Evolutionary conservation across 2,888 invertebrate genomes (phyloP), one percentile per base, ranked within the genome.

Genomic region (Amblyjoppa proteus): DNA sequence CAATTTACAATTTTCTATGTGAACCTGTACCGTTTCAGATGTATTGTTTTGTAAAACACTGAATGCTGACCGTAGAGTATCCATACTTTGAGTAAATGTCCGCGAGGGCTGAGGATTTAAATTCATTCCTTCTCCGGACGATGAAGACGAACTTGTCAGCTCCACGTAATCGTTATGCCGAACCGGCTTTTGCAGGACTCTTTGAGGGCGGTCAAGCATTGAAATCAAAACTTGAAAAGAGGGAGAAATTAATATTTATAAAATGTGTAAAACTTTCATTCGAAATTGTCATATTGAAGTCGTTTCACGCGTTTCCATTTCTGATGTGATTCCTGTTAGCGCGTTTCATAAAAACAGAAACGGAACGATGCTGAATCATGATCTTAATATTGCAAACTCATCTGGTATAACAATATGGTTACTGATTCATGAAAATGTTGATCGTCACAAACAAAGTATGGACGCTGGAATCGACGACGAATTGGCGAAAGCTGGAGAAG

Each of bases 121-220:
- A 68, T 3, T 68, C 20, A 13, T 16, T n/a, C 11, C 68, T 16
- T 68, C 68, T 41, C 41, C 41, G 20, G 68, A 68, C 11, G 68
- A 68, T 31, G 31, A 31, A 31, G 31, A 31, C n/a, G 66, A 38
- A 38, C 41, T 38, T 4, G 3, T 9, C 1, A 66, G 6, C 38
- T 38, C n/a, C n/a, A 6, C n/a, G 66, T 34, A 66, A 66, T 66
- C 66, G 5, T 66, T 34, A n/a, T n/a, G 38, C 16, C 66, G 41
- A n/a, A n/a, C 64, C 66, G 38, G 66, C 38, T 20, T 20, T 28
- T 25, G 11, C 5, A 9, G 7, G 25, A 25, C 25, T 28, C 61
- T 20, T 61, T 31, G 28, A 11, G 61, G 61, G 11, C 61, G 61
- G 28, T 61, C 25, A 13, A 25, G 25, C 61, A 61, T 61, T 25